These are phyloP conservation scores for Phaenicophaeus curvirostris DNA, from an alignment of 2,797 vertebrate species.

Conservation along the genomic window DNA sequence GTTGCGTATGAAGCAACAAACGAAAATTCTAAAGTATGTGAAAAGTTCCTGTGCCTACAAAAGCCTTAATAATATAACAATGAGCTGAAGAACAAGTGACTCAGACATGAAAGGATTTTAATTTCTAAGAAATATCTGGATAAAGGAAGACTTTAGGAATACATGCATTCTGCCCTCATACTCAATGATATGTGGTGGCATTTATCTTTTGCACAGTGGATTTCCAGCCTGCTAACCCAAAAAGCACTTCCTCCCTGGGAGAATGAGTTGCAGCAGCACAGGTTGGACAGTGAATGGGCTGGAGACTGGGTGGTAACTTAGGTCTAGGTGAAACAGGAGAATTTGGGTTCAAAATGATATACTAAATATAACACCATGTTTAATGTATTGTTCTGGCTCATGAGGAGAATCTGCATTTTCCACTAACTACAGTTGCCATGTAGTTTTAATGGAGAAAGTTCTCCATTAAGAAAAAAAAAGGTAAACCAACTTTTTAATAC, in stretches of 20 bases:
- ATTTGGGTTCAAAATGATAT: not conserved
- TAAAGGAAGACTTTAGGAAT: not conserved
- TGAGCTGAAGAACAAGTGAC: not conserved
- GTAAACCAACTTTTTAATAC: not conserved
- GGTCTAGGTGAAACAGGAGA: not conserved
- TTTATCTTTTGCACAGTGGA: not conserved
- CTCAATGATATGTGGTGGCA: not conserved
- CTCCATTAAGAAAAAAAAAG: not conserved
- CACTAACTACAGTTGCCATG: not conserved
- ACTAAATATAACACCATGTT: not conserved
- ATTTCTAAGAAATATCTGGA: constrained; percentile 9
- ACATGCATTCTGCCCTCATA: not conserved
- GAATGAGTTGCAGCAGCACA: not conserved
- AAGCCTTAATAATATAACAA: not conserved
- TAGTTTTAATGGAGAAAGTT: not conserved
- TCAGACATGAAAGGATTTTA: constrained; percentile 8
- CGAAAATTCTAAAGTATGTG: constrained; percentile 1
- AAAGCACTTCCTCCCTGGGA: not conserved
- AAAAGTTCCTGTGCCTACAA: not conserved
- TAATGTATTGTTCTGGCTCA: not conserved
- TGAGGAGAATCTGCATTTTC: not conserved
- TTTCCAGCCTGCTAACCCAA: not conserved
- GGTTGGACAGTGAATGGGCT: not conserved
- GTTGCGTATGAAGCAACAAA: constrained; percentile 15
- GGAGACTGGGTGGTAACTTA: not conserved